Base-by-base conservation (phyloP, 2,797 vertebrate species). In the Pygocentrus nattereri region DNA sequence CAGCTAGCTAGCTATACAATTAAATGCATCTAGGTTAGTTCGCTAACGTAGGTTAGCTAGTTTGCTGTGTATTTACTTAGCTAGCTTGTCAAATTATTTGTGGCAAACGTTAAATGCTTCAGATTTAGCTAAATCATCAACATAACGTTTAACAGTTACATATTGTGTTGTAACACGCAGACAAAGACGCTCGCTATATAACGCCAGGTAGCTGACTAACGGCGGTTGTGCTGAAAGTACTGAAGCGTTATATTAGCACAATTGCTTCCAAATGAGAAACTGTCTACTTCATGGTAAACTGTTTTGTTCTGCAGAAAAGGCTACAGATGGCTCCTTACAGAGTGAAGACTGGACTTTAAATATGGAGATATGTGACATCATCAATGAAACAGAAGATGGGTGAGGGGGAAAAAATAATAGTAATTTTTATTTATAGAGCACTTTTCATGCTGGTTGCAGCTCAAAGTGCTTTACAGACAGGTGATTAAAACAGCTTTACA, bases 341-440 rank as follows among this genome's bases (percentile, higher is more conserved):
- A 97, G 95, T 58, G 98, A 99, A 91, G 98, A 99, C 92, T 99
- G 98, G 98, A 95, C 97, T 0, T 93, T 99, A 61, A 99, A 99
- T 92, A 99, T 99, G 98, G 98, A 99, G 92, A 99, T 99, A 93
- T 99, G 98, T 87, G 98, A 99, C 90, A 97, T 99, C 89, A 98
- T 99, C 91, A 99, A 98, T 58, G 98, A 99, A 92, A 99, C 98
- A 31, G 98, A 99, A 86, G 98, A 99, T 92, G 98, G 98, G 98
- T 99, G 91, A 84, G 97, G n/a, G n/a, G n/a, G n/a, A n/a, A n/a
- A n/a, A n/a, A n/a, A n/a, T n/a, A n/a, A n/a, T n/a, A n/a, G n/a
- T n/a, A n/a, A n/a, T n/a, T n/a, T n/a, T n/a, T n/a, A n/a, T n/a
- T n/a, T n/a, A n/a, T n/a, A n/a, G n/a, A n/a, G n/a, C n/a, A n/a